phyloP scores from a whole-genome alignment of 2,113 vertebrate genomes.

The Eretmochelys imbricata region DNA sequence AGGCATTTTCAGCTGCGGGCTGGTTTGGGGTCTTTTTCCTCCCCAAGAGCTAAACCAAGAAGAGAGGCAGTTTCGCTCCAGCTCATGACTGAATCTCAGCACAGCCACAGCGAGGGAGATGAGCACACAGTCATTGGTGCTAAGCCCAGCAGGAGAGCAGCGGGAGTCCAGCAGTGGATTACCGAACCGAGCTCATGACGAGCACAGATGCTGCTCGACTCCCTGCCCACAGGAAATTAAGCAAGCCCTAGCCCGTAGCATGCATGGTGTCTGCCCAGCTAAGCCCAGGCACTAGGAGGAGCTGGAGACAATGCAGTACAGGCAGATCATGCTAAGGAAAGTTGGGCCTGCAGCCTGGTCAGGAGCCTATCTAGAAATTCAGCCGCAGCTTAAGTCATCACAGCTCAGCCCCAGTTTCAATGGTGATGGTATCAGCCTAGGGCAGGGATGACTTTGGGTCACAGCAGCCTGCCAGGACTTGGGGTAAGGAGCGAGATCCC shows the following conservation, averaged over 20 bases:
- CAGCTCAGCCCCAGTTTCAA: background rate
- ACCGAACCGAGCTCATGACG: background rate
- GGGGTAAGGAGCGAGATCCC: background rate
- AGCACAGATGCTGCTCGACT: background rate
- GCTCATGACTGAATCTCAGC: background rate
- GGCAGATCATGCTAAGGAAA: background rate
- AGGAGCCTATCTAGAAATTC: background rate
- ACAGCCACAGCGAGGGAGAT: background rate
- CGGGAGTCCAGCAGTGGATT: background rate
- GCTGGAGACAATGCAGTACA: background rate
- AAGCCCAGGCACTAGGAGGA: background rate
- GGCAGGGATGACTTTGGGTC: background rate
- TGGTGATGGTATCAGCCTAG: background rate
- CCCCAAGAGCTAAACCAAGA: background rate
- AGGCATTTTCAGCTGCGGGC: background rate
- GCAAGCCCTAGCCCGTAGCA: background rate
- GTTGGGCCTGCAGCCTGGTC: background rate
- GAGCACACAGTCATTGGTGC: no score
- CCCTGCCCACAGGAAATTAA: fast-evolving
- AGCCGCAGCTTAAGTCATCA: background rate
- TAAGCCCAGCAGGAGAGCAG: background rate
- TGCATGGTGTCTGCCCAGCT: background rate
- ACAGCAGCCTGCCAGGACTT: fast-evolving
- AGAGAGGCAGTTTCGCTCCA: background rate
- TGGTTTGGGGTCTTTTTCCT: background rate